Conservation (phyloP, 30 jellyfish, hydroid and myxozoan genomes). For the Hydra vulgaris region DNA sequence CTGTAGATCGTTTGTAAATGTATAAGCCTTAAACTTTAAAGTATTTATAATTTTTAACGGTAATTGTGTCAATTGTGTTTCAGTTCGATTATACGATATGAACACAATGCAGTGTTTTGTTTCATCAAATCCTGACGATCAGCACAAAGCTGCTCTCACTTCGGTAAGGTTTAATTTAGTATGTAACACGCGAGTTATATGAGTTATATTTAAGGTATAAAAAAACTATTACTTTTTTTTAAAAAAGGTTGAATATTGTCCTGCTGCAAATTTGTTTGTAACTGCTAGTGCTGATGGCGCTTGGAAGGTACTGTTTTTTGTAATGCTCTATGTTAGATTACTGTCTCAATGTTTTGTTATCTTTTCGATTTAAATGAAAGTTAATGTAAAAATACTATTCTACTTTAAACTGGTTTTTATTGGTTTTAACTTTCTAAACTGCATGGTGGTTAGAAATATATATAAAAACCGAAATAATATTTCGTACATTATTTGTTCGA, state of each 20-base stretch:
- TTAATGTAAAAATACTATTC: neutral
- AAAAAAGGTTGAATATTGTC: slow-evolving; percentile 78
- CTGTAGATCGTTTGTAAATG: no score
- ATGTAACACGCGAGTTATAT: neutral
- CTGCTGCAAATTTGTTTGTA: slow-evolving; percentile 87
- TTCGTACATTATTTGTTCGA: neutral
- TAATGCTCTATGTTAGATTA: no score
- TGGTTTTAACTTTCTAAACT: neutral
- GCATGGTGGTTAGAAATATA: neutral
- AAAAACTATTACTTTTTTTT: no score
- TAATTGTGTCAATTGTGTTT: no score
- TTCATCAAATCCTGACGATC: slow-evolving; percentile 83
- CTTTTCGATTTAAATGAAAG: no score
- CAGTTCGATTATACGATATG: slow-evolving; percentile 94
- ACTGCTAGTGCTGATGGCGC: slow-evolving; percentile 97
- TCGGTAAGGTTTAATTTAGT: slow-evolving; percentile 44
- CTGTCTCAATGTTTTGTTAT: neutral
- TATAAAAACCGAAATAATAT: neutral
- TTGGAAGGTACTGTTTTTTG: slow-evolving; percentile 47
- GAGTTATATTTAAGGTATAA: neutral
- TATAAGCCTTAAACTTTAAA: no score
- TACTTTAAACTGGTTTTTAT: neutral
- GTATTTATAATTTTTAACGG: no score
- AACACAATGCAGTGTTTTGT: slow-evolving; percentile 83
- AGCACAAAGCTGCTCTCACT: slow-evolving; percentile 69